phyloP scores from a whole-genome alignment of 2,797 vertebrate genomes.

The Catharus ustulatus region DNA sequence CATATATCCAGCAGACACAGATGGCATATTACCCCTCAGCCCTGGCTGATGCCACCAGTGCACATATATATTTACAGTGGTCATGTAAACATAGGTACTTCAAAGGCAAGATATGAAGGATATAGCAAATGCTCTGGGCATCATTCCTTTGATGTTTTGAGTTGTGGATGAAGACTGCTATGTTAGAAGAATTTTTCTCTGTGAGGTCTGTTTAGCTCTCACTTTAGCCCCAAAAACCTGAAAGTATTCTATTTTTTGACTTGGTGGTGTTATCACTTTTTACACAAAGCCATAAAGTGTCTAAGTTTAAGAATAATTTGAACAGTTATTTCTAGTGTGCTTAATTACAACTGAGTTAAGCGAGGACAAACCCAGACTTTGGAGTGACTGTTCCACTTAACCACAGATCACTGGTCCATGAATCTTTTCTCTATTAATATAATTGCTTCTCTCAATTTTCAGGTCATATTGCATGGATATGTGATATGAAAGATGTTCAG shows the following conservation, averaged over 20 bases:
- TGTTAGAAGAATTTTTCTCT: not conserved
- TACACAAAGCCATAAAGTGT: not conserved
- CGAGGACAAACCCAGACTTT: not conserved
- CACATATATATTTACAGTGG: not conserved
- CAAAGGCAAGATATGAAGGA: not conserved
- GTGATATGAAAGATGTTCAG: not conserved
- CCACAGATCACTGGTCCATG: not conserved
- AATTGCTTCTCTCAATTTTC: not conserved
- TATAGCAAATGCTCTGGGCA: not conserved
- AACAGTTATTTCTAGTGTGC: not conserved
- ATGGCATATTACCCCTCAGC: not conserved
- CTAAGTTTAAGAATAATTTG: conserved; percentile 31
- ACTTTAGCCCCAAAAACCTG: not conserved
- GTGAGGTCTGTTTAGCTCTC: not conserved
- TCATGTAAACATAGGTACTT: not conserved
- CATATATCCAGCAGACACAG: not conserved
- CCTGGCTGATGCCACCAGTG: not conserved
- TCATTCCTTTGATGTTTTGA: not conserved
- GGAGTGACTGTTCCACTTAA: not conserved
- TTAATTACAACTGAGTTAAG: conserved; percentile 40
- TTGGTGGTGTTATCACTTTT: not conserved
- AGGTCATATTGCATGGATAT: not conserved
- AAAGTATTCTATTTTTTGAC: conserved; percentile 10
- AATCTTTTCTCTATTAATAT: not conserved
- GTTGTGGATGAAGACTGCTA: not conserved